Evolutionary conservation across 2,113 vertebrate genomes (phyloP), one percentile per base, ranked within the genome.

Genomic region (Zeus faber): DNA sequence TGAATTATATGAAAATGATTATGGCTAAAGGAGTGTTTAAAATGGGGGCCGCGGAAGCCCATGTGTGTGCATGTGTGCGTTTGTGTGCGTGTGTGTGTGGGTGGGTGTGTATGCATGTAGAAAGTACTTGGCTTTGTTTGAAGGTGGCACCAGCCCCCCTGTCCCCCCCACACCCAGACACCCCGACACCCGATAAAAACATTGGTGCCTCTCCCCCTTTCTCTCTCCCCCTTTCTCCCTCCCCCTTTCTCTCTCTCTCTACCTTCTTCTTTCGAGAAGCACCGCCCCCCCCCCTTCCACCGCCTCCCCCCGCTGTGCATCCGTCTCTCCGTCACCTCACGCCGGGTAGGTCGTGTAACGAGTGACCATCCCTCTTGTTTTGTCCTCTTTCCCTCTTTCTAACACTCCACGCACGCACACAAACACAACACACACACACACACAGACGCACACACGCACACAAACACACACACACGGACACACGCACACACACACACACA

Each of bases 1-100:
- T 91, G 90, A 91, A 91, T 91, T 91, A 91, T 91, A 90, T 78
- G 85, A 89, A 91, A 91, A 90, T 91, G 89, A 91, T 91, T 90
- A 91, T 90, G 87, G 90, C 88, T 89, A 86, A 89, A 88, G 85
- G 87, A 91, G 88, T 91, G 87, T 90, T 90, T 89, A 89, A 91
- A 90, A 90, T 87, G 88, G 85, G 85, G 72, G 80, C 69, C 79
- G 62, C 66, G 16, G 64, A 66, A 78, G 74, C 62, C 67, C 48
- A 58, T 43, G 57, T 7, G 54, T 58, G 67, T 72, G 67, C 67
- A 61, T 52, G 58, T 49, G 64, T 48, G 41, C n/a, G 54, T 43
- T 58, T 44, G 35, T 41, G 68, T 50, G 53, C 67, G 62, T 64
- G 69, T 50, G 61, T 48, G 62, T 46, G 72, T 49, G 63, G 31